phyloP scores from a whole-genome alignment of 2,888 invertebrate genomes.

The Brachyopa scutellaris region DNA sequence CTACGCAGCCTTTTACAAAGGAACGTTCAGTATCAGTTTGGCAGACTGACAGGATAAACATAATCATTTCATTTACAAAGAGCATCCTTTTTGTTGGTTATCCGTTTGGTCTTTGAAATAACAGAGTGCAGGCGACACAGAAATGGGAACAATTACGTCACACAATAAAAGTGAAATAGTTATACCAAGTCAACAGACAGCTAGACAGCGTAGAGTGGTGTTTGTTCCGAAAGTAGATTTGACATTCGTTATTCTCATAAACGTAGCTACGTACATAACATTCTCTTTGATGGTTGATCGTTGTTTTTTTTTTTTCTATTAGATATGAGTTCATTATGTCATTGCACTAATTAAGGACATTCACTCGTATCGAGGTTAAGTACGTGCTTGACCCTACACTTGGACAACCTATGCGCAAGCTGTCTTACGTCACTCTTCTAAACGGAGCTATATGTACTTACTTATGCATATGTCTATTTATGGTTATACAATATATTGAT shows the following conservation, averaged over 20 bases:
- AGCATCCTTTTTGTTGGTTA: slow-evolving; percentile 3
- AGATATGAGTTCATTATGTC: not conserved
- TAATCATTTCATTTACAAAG: slow-evolving; percentile 44
- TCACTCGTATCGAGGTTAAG: slow-evolving; percentile 49
- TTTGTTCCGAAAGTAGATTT: slow-evolving; percentile 21
- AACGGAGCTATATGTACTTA: slow-evolving; percentile 4
- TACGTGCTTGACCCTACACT: slow-evolving; percentile 43
- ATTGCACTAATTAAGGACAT: slow-evolving; percentile 35
- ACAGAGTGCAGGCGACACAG: not conserved
- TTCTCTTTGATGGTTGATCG: not conserved
- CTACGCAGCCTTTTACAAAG: slow-evolving; percentile 11
- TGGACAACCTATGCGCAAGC: slow-evolving; percentile 15
- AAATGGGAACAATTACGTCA: slow-evolving; percentile 20
- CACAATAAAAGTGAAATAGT: not conserved
- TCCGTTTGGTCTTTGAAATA: slow-evolving; percentile 31
- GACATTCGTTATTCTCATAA: too few relatives aligned
- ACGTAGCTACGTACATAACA: too few relatives aligned
- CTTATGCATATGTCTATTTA: too few relatives aligned
- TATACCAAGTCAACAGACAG: slow-evolving; percentile 21
- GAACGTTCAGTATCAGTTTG: slow-evolving; percentile 20
- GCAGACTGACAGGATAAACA: slow-evolving; percentile 45
- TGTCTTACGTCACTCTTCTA: not conserved
- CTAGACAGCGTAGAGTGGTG: slow-evolving; percentile 7
- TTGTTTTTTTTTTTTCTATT: not conserved
- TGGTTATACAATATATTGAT: slow-evolving; percentile 44